These are phyloP conservation scores for Mythimna lalbum DNA, from an alignment of 2,888 invertebrate species.

Conservation along the genomic window DNA sequence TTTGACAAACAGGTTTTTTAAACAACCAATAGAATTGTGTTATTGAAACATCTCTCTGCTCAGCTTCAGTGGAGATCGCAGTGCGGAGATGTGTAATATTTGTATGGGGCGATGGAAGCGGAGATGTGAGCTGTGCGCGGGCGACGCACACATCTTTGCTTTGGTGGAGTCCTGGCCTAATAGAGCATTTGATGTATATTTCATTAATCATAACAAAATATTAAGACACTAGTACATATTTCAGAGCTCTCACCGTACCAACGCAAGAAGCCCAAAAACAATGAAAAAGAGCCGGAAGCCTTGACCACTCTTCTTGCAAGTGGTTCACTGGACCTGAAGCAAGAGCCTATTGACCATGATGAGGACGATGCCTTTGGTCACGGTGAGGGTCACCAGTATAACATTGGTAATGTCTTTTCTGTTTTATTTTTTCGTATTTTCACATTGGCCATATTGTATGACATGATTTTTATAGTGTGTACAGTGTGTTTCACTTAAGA, in stretches of 20 bases:
- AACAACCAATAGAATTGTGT: no score
- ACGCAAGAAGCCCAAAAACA: slow-evolving; percentile 79
- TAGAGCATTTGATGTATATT: no score
- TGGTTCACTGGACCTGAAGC: slow-evolving; percentile 77
- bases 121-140: no score
- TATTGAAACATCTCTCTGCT: no score
- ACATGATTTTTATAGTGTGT: not conserved
- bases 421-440: slow-evolving; percentile 24
- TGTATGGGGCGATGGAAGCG: no score
- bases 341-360: slow-evolving; percentile 75
- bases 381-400: slow-evolving; percentile 48
- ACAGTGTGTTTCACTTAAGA: no score
- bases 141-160: no score
- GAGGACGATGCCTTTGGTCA: slow-evolving; percentile 63
- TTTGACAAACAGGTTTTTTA: no score
- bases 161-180: no score
- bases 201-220: no score
- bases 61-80: no score
- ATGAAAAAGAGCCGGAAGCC: slow-evolving; percentile 76
- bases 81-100: no score
- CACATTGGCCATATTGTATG: not conserved
- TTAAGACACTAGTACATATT: not conserved
- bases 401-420: slow-evolving; percentile 39
- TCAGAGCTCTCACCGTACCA: slow-evolving; percentile 85
- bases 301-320: slow-evolving; percentile 77